Conservation (phyloP, 37 sponge, comb jelly and placozoan species). For the Theonella swinhoei region DNA sequence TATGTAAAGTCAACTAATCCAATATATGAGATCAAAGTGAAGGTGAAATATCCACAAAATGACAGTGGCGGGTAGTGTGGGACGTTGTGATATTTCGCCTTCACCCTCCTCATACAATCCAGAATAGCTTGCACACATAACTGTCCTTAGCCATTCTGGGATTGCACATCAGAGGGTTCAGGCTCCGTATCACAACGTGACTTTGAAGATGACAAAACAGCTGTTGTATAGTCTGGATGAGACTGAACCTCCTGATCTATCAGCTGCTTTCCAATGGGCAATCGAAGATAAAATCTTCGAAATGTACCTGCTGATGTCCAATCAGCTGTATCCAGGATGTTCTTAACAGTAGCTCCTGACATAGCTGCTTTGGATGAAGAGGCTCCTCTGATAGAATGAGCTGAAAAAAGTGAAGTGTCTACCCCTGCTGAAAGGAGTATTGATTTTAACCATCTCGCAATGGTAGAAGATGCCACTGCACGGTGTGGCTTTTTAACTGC, state of each 20-base stretch:
- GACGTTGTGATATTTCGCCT: background rate
- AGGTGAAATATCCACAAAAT: background rate
- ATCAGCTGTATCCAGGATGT: background rate
- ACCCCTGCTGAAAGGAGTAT: background rate
- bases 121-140: background rate
- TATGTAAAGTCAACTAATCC: background rate
- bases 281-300: background rate
- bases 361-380: too few relatives aligned
- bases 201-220: conserved; percentile 20
- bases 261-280: background rate
- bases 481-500: background rate
- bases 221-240: background rate
- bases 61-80: background rate
- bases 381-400: conserved; percentile 19
- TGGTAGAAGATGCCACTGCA: background rate
- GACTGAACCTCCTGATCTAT: background rate
- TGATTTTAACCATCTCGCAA: conserved; percentile 16
- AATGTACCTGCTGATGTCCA: background rate
- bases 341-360: background rate
- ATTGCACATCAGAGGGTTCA: conserved; percentile 17
- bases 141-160: conserved; percentile 20
- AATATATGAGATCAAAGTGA: background rate
- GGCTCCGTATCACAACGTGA: conserved; percentile 15
- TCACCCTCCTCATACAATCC: conserved; percentile 23
- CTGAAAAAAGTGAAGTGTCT: conserved; percentile 7